Conservation (phyloP, 92 coral and sea anemone species). For the Epizoanthus rinbou region DNA sequence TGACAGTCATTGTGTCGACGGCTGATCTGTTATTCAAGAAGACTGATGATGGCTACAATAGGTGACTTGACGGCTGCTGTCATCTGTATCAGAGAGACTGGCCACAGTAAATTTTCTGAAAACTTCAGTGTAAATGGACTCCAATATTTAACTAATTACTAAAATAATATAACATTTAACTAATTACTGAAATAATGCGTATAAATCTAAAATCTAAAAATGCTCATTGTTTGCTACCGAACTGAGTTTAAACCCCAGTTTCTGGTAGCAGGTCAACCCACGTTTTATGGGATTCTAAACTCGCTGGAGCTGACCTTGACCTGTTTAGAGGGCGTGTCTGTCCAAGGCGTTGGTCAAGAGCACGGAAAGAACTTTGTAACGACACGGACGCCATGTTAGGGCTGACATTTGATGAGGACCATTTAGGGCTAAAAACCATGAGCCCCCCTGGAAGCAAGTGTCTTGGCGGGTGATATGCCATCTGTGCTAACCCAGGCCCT, state of each 20-base stretch:
- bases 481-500: background rate
- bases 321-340: background rate
- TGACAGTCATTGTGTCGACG: too few relatives aligned
- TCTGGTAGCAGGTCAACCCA: background rate
- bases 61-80: too few relatives aligned
- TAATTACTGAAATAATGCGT: too few relatives aligned
- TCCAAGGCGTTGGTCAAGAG: background rate
- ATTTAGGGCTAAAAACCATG: constrained; percentile 15
- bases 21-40: too few relatives aligned
- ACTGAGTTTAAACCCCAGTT: constrained; percentile 1
- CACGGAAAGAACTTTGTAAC: constrained; percentile 9
- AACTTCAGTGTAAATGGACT: too few relatives aligned
- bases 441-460: background rate
- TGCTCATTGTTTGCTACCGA: background rate
- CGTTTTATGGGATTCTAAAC: background rate
- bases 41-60: too few relatives aligned
- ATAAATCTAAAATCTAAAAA: background rate
- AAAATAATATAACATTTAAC: too few relatives aligned
- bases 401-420: constrained; percentile 34
- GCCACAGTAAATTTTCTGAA: too few relatives aligned
- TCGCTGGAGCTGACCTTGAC: constrained; percentile 24
- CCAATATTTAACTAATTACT: too few relatives aligned
- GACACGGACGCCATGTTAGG: constrained; percentile 14
- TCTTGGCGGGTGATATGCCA: background rate
- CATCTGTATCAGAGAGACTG: too few relatives aligned